These are phyloP conservation scores for Phymorhynchus buccinoides DNA, from an alignment of 1,140 invertebrate species.

Conservation along the genomic window DNA sequence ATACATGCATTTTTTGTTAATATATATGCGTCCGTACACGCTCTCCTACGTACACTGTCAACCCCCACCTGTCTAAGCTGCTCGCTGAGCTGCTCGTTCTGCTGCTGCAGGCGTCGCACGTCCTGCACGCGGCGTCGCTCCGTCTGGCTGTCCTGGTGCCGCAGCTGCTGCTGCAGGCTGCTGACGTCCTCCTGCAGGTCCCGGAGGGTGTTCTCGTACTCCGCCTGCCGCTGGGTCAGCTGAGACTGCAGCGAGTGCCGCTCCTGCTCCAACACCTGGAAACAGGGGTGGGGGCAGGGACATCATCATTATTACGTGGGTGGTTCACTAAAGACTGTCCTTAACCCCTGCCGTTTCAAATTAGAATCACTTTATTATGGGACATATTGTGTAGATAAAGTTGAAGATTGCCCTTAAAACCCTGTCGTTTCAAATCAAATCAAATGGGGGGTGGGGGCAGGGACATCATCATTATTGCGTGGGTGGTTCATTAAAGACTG, in stretches of 20 bases:
- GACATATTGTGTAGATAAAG: too few relatives aligned
- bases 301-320: too few relatives aligned
- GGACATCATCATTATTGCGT: too few relatives aligned
- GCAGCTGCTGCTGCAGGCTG: slow-evolving; percentile 79
- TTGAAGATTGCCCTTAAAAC: too few relatives aligned
- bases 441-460: too few relatives aligned
- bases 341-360: too few relatives aligned
- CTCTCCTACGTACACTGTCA: neutral
- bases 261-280: slow-evolving; percentile 92
- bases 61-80: slow-evolving; percentile 85
- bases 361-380: too few relatives aligned
- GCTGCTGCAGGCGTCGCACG: slow-evolving; percentile 89
- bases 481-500: too few relatives aligned
- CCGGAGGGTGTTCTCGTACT: slow-evolving; percentile 89
- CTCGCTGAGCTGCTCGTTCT: slow-evolving; percentile 89
- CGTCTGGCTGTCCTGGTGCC: slow-evolving; percentile 78
- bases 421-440: too few relatives aligned
- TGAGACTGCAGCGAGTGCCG: slow-evolving; percentile 88
- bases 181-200: slow-evolving; percentile 91
- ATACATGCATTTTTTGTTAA: neutral
- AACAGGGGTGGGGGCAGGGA: neutral
- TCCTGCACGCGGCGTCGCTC: slow-evolving; percentile 86
- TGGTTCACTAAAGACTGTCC: too few relatives aligned
- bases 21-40: neutral
- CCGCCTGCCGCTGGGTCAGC: slow-evolving; percentile 86